phyloP scores from a whole-genome alignment of 2,797 vertebrate species.

The Hippoglossus hippoglossus region DNA sequence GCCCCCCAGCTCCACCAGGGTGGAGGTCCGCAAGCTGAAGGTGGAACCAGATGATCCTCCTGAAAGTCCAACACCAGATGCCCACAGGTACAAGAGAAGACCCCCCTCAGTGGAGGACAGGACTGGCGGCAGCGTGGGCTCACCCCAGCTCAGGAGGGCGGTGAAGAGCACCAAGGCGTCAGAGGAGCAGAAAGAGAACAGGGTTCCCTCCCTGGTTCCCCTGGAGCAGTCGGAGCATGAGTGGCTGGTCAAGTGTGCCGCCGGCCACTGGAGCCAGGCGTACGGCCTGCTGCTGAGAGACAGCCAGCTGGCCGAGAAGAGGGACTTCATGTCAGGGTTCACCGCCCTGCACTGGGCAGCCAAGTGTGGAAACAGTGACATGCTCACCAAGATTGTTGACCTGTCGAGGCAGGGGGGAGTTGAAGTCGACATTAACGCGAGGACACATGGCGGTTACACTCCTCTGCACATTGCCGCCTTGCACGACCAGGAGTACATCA shows the following conservation, averaged over 20 bases:
- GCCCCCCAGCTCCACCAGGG: conserved; percentile 61
- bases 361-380: conserved; percentile 89
- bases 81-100: conserved; percentile 59
- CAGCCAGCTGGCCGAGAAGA: conserved; percentile 87
- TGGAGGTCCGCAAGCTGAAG: conserved; percentile 45
- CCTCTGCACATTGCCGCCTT: conserved; percentile 92
- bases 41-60: conserved; percentile 36
- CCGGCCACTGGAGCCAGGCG: conserved; percentile 89
- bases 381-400: conserved; percentile 86
- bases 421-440: conserved; percentile 85
- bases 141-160: conserved; percentile 76
- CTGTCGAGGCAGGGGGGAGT: conserved; percentile 75
- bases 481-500: conserved; percentile 85
- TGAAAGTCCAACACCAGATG: conserved; percentile 6
- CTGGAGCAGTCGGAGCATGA: conserved; percentile 89
- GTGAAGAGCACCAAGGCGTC: conserved; percentile 73
- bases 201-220: conserved; percentile 66
- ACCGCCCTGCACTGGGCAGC: conserved; percentile 95
- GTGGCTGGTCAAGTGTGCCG: conserved; percentile 88
- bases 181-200: conserved; percentile 79
- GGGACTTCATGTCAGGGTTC: conserved; percentile 94
- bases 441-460: conserved; percentile 91
- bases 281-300: conserved; percentile 89
- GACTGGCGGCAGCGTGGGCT: conserved; percentile 22
- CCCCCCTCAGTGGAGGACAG: conserved; percentile 51